phyloP scores from a whole-genome alignment of 2,888 invertebrate genomes.

The Graphium colonna region DNA sequence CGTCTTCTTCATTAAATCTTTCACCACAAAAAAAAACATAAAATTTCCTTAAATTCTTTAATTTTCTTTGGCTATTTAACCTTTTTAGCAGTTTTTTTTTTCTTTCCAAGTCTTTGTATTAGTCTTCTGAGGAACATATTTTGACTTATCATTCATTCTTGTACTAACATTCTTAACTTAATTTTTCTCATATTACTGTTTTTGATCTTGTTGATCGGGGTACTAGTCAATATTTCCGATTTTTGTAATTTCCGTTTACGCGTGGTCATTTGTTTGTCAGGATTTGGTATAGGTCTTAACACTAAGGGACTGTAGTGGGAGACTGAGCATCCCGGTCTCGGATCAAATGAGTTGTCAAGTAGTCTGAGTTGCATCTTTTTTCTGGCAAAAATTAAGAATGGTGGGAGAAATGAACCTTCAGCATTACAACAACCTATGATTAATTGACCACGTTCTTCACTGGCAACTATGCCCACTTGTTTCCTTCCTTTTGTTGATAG shows the following conservation, averaged over 20 bases:
- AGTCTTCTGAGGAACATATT: constrained; percentile 30
- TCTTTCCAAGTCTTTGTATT: constrained; percentile 10
- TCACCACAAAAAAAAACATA: constrained; percentile 30
- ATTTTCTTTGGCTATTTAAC: constrained; percentile 30
- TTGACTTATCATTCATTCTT: constrained; percentile 30
- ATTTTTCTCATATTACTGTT: constrained; percentile 10
- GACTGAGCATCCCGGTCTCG: constrained; percentile 24
- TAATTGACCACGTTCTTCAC: too few species aligned
- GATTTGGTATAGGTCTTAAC: constrained; percentile 30
- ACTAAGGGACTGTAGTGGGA: constrained; percentile 28
- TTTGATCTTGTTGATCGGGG: constrained; percentile 31
- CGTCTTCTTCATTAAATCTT: constrained; percentile 29
- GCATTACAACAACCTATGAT: too few species aligned
- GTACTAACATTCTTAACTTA: constrained; percentile 27
- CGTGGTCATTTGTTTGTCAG: constrained; percentile 25
- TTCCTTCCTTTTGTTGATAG: too few species aligned
- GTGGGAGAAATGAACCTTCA: too few species aligned
- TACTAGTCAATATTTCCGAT: constrained; percentile 24
- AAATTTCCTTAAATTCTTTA: too few species aligned
- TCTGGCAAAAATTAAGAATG: too few species aligned
- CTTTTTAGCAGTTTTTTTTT: constrained; percentile 28
- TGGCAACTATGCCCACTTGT: too few species aligned
- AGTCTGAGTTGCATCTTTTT: too few species aligned
- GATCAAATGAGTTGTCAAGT: constrained; percentile 21
- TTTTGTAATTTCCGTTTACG: constrained; percentile 27